Percentiles rank a stretch among this genome's conserved stretches.
phyloP scores from a whole-genome alignment of 2,797 vertebrate genomes.

The Thalassophryne amazonica region DNA sequence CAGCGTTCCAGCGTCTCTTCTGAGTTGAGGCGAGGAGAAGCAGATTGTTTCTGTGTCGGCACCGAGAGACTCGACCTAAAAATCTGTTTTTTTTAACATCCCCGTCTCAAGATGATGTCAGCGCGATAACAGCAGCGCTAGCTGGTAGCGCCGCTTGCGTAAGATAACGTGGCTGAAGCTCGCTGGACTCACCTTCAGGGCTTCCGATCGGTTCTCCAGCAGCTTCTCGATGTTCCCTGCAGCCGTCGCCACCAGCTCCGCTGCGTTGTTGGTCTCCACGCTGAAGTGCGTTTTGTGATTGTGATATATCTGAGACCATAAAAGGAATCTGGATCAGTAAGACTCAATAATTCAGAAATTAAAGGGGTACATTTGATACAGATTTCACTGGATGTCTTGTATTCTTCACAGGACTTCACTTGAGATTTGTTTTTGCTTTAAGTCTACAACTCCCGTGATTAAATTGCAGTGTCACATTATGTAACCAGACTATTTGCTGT shows the following conservation, averaged over 20 bases:
- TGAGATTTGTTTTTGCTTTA: constrained; percentile 7
- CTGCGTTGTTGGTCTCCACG: constrained; percentile 87
- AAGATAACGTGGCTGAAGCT: background rate
- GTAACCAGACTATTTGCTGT: constrained; percentile 41
- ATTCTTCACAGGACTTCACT: background rate
- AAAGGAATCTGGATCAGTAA: constrained; percentile 14
- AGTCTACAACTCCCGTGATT: constrained; percentile 17
- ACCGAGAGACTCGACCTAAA: too few relatives aligned
- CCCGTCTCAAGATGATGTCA: too few relatives aligned
- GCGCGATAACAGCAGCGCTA: background rate
- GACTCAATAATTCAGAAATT: background rate
- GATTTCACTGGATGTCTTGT: background rate
- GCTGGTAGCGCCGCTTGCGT: background rate
- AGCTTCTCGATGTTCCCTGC: constrained; percentile 90
- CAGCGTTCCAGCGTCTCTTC: constrained; percentile 24
- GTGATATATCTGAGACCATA: constrained; percentile 64
- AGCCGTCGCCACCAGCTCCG: constrained; percentile 86
- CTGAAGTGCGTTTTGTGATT: constrained; percentile 78
- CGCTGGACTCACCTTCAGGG: constrained; percentile 87
- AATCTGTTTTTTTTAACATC: too few relatives aligned
- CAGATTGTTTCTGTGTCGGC: constrained; percentile 38
- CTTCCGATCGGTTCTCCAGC: constrained; percentile 86
- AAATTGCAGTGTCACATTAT: constrained; percentile 45
- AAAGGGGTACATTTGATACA: too few relatives aligned
- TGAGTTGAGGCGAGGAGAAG: constrained; percentile 44